Base-by-base conservation (phyloP, 1,140 invertebrate genomes). In the Saccostrea echinata region DNA sequence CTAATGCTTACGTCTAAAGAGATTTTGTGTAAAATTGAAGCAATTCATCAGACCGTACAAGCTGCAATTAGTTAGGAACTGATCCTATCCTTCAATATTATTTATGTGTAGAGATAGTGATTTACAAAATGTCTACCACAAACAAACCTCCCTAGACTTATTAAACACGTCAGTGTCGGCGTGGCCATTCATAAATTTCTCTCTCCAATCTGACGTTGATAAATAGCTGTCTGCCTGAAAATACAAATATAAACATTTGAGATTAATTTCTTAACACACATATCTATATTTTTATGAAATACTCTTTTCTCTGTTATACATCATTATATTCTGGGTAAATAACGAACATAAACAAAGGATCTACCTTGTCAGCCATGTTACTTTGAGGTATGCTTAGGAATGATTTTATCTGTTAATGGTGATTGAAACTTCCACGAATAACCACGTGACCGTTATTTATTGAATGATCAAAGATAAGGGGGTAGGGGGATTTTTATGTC, bases 201-300 rank as follows among this genome's bases (percentile, higher is more conserved):
- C 27, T 30, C 68, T 27, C 68, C 4, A 71, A 71, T 71, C 68
- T 30, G 68, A 33, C 68, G 30, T 27, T 33, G 68, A 33, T 27
- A 33, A 30, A 30, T 71, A 30, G 9, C 27, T 33, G 68, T 71
- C 68, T 27, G 68, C 27, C 68, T 71, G 27, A 27, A 71, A 61
- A 71, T 71, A 3, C 68, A 71, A 71, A 71, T 27, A 33, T 71
- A 71, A 71, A 71, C 68, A 71, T 71, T 71, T 33, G 68, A 27
- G 68, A 71, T 71, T 71, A 35, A 71, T 71, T 71, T 71, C 68
- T 71, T 33, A 16, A 71, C 68, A 71, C 30, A 18, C 24, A 71
- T 33, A 30, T 33, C 27, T 71, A 30, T 33, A 30, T 16, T n/a
- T 64, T 64, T 64, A 64, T 24, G 24, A 64, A 64, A 24, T 64